Conservation (phyloP, 2,888 invertebrate genomes). For the Nephrocerus scutellatus region DNA sequence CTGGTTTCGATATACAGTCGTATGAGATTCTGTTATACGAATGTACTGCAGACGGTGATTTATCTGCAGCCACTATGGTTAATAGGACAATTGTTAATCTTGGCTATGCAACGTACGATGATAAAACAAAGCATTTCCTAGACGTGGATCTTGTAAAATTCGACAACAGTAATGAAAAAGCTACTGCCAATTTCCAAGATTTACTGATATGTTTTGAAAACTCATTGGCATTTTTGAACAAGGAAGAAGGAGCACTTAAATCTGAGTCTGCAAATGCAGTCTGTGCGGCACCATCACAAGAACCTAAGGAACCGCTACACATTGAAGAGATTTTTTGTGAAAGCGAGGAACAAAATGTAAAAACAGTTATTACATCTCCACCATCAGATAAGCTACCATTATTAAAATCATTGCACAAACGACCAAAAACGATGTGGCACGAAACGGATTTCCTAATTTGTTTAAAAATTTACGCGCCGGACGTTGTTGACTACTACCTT, state of each 20-base stretch:
- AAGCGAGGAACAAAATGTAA: no score
- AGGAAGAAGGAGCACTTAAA: no score
- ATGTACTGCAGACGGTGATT: slow-evolving; percentile 20
- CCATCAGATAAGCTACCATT: slow-evolving; percentile 18
- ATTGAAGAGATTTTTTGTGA: no score
- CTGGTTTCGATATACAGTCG: slow-evolving; percentile 20
- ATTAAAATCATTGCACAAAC: slow-evolving; percentile 25
- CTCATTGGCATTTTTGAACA: no score
- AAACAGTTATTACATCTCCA: slow-evolving; percentile 2
- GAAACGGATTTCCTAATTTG: slow-evolving; percentile 32
- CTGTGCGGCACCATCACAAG: no score
- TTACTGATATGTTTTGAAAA: slow-evolving; percentile 18
- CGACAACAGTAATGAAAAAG: no score
- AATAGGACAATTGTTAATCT: slow-evolving; percentile 25
- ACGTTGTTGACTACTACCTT: slow-evolving; percentile 29
- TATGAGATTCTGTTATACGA: slow-evolving; percentile 25
- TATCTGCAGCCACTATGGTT: slow-evolving; percentile 17
- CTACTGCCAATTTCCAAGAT: slow-evolving; percentile 17
- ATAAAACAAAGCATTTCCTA: slow-evolving; percentile 22
- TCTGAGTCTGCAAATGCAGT: no score
- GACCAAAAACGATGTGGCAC: slow-evolving; percentile 31
- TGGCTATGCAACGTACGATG: slow-evolving; percentile 22
- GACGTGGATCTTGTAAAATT: slow-evolving; percentile 21
- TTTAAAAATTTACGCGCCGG: slow-evolving; percentile 29
- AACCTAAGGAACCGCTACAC: no score